Base-by-base conservation (phyloP, 2,888 invertebrate genomes). In the Catocala nupta region DNA sequence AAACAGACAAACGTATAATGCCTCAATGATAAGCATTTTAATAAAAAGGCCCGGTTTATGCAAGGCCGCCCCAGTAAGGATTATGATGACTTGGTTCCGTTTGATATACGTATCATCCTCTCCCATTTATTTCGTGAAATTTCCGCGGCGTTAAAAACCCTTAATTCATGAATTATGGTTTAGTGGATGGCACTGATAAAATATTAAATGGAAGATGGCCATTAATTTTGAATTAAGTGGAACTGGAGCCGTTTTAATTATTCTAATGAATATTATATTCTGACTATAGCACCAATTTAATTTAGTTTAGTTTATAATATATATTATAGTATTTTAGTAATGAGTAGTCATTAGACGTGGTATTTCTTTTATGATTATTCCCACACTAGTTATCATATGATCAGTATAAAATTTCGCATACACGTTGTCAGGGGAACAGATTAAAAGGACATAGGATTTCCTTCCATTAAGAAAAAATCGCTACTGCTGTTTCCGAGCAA, bases 51-150 rank as follows among this genome's bases (percentile, higher is more conserved):
- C 13, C 52, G 25, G 42, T 57, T 57, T 51, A 61, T 45, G 44
- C 44, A 63, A 54, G 16, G 8, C 16, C 12, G 36, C 34, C 39
- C 16, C 42, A 39, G 9, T 47, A 9, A 63, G 16, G 13, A 56
- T 56, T 54, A 59, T 59, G 10, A 59, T 36, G 47, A 56, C n/a
- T 57, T 54, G 45, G 51, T 48, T 51, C 34, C 39, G 8, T 59
- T 59, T 63, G 16, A 51, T 55, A 55, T 58, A 49, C 39, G 45
- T 51, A 36, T 43, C 55, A 44, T 34, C 60, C 55, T 57, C 5
- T 48, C 12, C 42, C 48, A 13, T 42, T 51, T 45, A 44, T 58
- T 61, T 45, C 13, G 39, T 13, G 42, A 34, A 63, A 53, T 68
- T 52, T 36, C 10, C 25, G 43, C 44, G 7, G 13, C 11, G 55